Conservation (phyloP, 2,888 invertebrate genomes). For the Tachina lurida region DNA sequence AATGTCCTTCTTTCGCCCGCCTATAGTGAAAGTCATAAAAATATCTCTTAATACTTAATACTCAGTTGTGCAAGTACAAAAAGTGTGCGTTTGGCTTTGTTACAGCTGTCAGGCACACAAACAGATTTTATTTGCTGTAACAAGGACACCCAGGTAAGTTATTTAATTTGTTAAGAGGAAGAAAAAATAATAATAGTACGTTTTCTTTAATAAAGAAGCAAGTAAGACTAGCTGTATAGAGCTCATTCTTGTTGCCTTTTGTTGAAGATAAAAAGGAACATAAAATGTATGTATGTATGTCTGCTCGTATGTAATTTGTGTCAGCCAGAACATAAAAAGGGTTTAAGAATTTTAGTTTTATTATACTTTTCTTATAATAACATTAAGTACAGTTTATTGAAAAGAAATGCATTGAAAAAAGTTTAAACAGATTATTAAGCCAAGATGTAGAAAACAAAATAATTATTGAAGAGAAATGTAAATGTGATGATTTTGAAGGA, state of each 20-base stretch:
- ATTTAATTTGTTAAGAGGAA: slow-evolving; percentile 20
- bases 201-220: slow-evolving; percentile 7
- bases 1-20: too few species aligned
- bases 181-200: background rate
- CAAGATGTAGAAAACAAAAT: background rate
- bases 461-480: background rate
- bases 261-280: background rate
- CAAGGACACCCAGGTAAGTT: slow-evolving; percentile 38
- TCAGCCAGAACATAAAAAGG: slow-evolving; percentile 27
- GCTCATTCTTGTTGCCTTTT: background rate
- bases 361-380: background rate
- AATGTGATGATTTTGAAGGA: too few species aligned
- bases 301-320: slow-evolving; percentile 8
- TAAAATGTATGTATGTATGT: background rate
- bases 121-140: slow-evolving; percentile 11
- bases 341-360: slow-evolving; percentile 34
- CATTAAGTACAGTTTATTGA: slow-evolving; percentile 7
- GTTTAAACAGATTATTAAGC: background rate
- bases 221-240: background rate
- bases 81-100: too few species aligned
- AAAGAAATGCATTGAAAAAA: slow-evolving; percentile 6
- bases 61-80: too few species aligned
- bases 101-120: too few species aligned
- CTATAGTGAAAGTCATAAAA: too few species aligned
- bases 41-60: too few species aligned